These are phyloP conservation scores for Poecilia picta DNA, from an alignment of 2,797 vertebrate species.

Conservation along the genomic window DNA sequence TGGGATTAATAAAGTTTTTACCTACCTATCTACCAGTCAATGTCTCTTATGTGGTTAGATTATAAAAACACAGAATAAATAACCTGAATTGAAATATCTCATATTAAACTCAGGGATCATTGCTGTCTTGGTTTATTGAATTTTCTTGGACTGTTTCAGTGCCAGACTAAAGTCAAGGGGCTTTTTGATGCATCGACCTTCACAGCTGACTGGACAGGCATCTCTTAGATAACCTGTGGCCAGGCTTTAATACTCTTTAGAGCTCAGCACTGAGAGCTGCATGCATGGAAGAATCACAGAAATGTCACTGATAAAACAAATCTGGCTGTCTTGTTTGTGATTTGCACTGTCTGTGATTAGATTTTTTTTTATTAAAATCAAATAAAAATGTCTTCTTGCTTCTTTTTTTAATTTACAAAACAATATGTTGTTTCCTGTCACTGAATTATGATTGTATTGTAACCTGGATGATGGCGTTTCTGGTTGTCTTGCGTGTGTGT, in stretches of 20 bases:
- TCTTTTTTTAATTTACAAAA: not conserved
- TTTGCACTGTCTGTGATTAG: not conserved
- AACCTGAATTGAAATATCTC: not conserved
- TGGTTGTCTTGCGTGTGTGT: slow-evolving; percentile 12
- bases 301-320: slow-evolving; percentile 3
- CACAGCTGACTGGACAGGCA: slow-evolving; percentile 41
- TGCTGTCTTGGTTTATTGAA: slow-evolving; percentile 4
- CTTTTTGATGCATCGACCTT: slow-evolving; percentile 51
- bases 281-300: slow-evolving; percentile 24
- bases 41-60: not conserved
- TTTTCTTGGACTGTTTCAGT: slow-evolving; percentile 2
- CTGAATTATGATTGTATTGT: not conserved
- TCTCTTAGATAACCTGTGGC: slow-evolving; percentile 44
- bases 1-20: too few species aligned
- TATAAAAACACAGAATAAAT: not conserved
- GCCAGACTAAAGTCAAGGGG: slow-evolving; percentile 41
- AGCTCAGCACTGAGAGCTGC: slow-evolving; percentile 10
- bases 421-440: not conserved
- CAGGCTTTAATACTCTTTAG: slow-evolving; percentile 39
- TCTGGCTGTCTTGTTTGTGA: not conserved
- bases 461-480: slow-evolving; percentile 2
- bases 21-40: not conserved
- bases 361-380: not conserved
- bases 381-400: not conserved
- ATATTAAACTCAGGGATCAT: not conserved